phyloP scores from a whole-genome alignment of 2,797 vertebrate species.

The Pangasius djambal region DNA sequence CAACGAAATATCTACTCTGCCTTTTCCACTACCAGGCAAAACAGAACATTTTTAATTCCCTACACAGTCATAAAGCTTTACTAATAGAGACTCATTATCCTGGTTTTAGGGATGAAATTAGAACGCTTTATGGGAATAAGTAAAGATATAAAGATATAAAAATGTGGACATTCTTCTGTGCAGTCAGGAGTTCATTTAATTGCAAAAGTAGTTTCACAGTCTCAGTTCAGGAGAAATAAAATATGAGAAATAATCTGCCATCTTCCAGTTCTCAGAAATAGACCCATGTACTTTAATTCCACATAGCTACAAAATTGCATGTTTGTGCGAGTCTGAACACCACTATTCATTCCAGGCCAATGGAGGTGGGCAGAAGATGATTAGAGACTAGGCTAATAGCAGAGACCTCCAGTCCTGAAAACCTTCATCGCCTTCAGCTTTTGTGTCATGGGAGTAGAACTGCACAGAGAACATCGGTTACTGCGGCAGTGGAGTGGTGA shows the following conservation, averaged over 20 bases:
- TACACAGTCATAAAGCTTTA: background rate
- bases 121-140: background rate
- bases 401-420: background rate
- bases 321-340: background rate
- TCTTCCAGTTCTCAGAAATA: background rate
- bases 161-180: background rate
- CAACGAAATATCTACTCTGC: background rate
- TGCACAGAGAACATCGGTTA: constrained; percentile 28
- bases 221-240: background rate
- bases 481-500: constrained; percentile 1
- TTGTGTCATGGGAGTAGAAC: constrained; percentile 13
- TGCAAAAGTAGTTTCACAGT: background rate
- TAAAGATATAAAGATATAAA: background rate
- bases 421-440: constrained; percentile 3
- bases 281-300: background rate
- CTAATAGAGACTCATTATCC: background rate
- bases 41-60: background rate
- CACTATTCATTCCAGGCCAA: background rate
- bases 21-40: background rate
- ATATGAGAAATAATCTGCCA: background rate
- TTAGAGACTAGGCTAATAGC: background rate
- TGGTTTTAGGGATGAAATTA: background rate
- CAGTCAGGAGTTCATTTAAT: background rate
- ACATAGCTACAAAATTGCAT: background rate
- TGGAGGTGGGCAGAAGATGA: constrained; percentile 11